Evolutionary conservation across 2,888 invertebrate genomes (phyloP), one percentile per base, ranked within the genome.

Genomic region (Xestia rhomboidea): DNA sequence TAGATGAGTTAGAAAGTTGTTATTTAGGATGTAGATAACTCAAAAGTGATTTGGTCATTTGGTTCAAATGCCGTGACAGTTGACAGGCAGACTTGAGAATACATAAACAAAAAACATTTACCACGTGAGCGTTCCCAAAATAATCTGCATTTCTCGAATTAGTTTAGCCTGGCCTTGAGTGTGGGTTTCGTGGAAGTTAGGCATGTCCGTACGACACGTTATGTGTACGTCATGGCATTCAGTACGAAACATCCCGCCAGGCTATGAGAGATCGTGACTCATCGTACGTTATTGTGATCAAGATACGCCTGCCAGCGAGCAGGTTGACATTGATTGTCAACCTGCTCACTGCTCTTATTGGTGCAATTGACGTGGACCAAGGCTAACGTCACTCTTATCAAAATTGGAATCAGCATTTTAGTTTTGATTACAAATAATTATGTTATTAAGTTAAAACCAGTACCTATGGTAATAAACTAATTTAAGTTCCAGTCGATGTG

Each of bases 1-100:
- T 91, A 88, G 90, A 90, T 93, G 92, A 91, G 90, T 91, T 94
- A 93, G 93, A 95, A 94, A 94, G 93, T 90, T 89, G 89, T 90
- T 90, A 87, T 88, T 87, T 88, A 93, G 91, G 69, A 91, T 93
- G 90, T 92, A 89, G 90, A 88, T 87, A 89, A 81, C 80, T 85
- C 73, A 85, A 85, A 84, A 60, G 57, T 30, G 57, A 60, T 60
- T 57, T 57, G 57, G 88, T 86, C 79, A 83, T 89, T 90, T 84
- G 70, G 86, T 86, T 76, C 68, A 74, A 73, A 60, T 34, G 57
- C 68, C 67, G 71, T 74, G 82, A 80, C 72, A 76, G 72, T 81
- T 86, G 82, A 84, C 84, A 82, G 80, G 73, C 78, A 73, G 71
- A 64, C 64, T 71, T 76, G 72, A 77, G 60, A 76, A 85, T 85